Base-by-base conservation (phyloP, 2,888 invertebrate genomes). In the Eumerus sabulonum region DNA sequence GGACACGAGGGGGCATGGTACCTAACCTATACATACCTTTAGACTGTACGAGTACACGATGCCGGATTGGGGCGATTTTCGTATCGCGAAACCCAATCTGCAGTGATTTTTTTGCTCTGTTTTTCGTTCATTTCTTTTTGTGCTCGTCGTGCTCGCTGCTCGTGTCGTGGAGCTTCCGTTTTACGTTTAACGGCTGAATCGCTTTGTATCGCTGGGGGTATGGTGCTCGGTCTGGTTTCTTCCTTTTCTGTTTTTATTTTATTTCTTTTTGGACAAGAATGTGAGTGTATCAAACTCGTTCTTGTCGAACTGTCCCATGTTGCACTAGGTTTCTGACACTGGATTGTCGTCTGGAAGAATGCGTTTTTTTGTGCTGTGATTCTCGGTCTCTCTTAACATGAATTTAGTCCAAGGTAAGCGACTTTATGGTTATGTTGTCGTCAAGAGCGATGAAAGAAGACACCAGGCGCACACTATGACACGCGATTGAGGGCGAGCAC, bases 331-430 rank as follows among this genome's bases (percentile, higher is more conserved):
- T 27, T 2, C 27, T 27, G 27, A 27, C 27, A 27, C 27, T 27
- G 27, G 7, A 7, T 7, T 27, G 27, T 27, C 7, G 27, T 27
- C 27, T 27, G 27, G 27, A 27, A 27, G 7, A 27, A 27, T 27
- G 7, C 27, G 2, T 27, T 27, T 27, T 27, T 27, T 2, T 27
- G 27, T 27, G 3, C 7, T 27, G 7, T n/a, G 14, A 45, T 16
- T 5, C 35, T 19, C 13, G 13, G 3, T 27, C 7, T 27, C 27
- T 27, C 27, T 4, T 4, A 51, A 59, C 38, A 56, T 9, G 56
- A 67, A 64, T 70, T 70, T 70, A 76, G 71, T 67, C 76, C 76
- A 76, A 76, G 76, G 76, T 76, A 71, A 76, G 60, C 76, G 54
- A 76, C 60, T 71, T 76, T 56, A 35, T 48, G 42, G 27, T 67